phyloP scores from a whole-genome alignment of 2,113 vertebrate species.

The Tetrao urogallus region DNA sequence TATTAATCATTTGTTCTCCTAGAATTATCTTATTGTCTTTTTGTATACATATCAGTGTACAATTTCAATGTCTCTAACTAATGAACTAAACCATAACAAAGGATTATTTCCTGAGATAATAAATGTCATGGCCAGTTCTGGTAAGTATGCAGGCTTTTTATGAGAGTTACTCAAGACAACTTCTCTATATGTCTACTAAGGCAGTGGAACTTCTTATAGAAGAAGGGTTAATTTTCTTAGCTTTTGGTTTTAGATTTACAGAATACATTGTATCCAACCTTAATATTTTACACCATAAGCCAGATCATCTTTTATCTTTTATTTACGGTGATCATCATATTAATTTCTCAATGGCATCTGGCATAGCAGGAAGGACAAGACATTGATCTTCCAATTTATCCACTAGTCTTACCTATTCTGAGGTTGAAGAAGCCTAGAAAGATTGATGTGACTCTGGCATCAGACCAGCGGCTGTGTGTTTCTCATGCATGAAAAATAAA shows the following conservation, averaged over 20 bases:
- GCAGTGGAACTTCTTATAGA: background rate
- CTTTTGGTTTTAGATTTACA: constrained; percentile 75
- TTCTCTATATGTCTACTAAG: background rate
- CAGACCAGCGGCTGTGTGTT: constrained; percentile 53
- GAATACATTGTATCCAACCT: constrained; percentile 73
- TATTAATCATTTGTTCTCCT: background rate
- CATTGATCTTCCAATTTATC: constrained; percentile 86
- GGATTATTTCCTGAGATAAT: background rate
- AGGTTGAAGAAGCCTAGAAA: constrained; percentile 72
- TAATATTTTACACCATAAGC: constrained; percentile 84
- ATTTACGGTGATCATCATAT: constrained; percentile 84
- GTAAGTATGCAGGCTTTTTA: background rate
- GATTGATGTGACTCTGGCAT: constrained; percentile 75
- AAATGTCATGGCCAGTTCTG: background rate
- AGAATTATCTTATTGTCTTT: background rate
- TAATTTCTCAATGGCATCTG: constrained; percentile 86
- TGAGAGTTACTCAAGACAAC: background rate
- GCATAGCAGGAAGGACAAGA: constrained; percentile 78
- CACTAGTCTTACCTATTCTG: constrained; percentile 75
- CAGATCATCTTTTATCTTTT: constrained; percentile 87
- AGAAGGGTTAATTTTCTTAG: constrained; percentile 70
- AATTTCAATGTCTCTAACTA: background rate
- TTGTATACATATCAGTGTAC: background rate
- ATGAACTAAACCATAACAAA: background rate
- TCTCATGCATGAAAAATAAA: constrained; percentile 80